Evolutionary conservation across 1,140 invertebrate species (phyloP), one percentile per base, ranked within the genome.

Genomic region (Homarus americanus): DNA sequence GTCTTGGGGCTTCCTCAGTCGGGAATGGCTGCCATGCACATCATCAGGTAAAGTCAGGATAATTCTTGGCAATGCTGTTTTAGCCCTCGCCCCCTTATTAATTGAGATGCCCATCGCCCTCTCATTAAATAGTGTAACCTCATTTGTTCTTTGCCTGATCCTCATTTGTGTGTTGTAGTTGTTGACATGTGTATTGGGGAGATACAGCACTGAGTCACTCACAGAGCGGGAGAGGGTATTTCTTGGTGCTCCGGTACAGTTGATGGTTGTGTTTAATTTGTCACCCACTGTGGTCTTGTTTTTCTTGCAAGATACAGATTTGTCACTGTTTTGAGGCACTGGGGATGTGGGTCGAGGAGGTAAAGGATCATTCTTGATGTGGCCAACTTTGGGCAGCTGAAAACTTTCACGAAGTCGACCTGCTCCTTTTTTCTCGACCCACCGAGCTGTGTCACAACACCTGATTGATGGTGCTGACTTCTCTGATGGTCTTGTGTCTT

Each of bases 91-190:
- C 12, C 49, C 49, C 20, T 36, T 63, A 9, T 63, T 17, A 24
- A 38, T 38, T 3, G 10, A 34, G 9, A 63, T 28, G 4, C 10
- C 17, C 36, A 9, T 34, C 34, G 15, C 80, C n/a, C 12, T 82
- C 34, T 82, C 53, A 15, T 63, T 82, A n/a, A 63, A 82, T 53
- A 82, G 34, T 53, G 38, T 63, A 28, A 63, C 36, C 58, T 83
- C 12, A 12, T 83, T 83, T 69, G 82, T 20, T 69, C 40, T 69
- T 40, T 69, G 20, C 24, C 20, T 32, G n/a, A 32, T 66, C n/a
- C n/a, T 34, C 1, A 15, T 40, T 40, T 66, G 58, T 20, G 24
- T 15, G 53, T 10, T 40, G 36, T 9, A 24, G 24, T 83, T 83
- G 10, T 38, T 83, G 7, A 38, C 34, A 63, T 40, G 20, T 40